A percentile compares a stretch with the other conserved stretches of the same genome.
These are phyloP conservation scores for Lophura nycthemera DNA, from an alignment of 2,113 vertebrate genomes.

Conservation along the genomic window DNA sequence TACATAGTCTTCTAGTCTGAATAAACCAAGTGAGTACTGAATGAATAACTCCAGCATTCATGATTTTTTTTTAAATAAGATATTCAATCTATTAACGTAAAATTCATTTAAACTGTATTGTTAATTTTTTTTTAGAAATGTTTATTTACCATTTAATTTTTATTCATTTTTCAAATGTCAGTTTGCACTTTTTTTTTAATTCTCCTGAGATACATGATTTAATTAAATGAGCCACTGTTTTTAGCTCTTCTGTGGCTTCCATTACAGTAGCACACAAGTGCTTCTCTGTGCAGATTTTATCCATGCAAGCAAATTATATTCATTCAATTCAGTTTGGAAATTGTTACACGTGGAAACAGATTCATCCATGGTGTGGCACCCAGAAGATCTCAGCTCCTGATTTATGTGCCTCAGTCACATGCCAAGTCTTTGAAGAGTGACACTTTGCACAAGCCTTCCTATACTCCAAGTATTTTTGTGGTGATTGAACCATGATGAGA, in stretches of 20 bases:
- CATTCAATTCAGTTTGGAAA: background rate
- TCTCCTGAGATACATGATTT: constrained; percentile 12
- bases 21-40: background rate
- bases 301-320: background rate
- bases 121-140: background rate
- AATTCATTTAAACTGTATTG: background rate
- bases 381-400: background rate
- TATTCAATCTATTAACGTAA: background rate
- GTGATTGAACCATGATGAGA: background rate
- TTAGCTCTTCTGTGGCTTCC: constrained; percentile 1
- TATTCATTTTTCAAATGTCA: background rate
- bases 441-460: background rate
- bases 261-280: background rate
- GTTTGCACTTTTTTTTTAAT: background rate
- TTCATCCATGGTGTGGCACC: background rate
- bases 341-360: background rate
- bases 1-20: background rate
- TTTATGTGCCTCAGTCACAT: rapidly evolving
- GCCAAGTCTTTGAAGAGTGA: background rate
- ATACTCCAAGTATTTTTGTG: rapidly evolving
- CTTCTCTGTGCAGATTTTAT: background rate
- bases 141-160: background rate
- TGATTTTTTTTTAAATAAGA: background rate
- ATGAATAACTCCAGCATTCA: background rate
- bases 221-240: background rate